A percentile compares a stretch with the other conserved stretches of the same genome.
Evolutionary conservation across 2,888 invertebrate genomes (phyloP).

Genomic region (Lepidonotus clava): DNA sequence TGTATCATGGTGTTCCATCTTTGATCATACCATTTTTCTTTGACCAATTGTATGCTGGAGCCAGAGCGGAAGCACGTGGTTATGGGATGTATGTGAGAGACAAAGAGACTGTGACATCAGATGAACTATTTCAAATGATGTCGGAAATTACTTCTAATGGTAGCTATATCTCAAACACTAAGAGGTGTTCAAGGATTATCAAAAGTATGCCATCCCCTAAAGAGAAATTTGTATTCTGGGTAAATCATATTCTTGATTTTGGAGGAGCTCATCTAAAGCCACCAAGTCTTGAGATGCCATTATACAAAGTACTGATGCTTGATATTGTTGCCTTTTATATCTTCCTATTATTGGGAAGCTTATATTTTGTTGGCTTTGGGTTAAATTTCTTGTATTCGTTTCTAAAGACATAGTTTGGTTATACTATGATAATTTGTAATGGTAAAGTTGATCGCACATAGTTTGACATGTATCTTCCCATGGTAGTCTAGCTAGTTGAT

Average conservation of each 20-base stretch:
- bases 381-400: too few relatives aligned
- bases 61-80: neutral
- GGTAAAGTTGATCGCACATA: too few relatives aligned
- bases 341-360: too few relatives aligned
- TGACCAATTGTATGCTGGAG: neutral
- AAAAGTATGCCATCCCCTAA: neutral
- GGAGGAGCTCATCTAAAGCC: constrained; percentile 6
- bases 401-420: too few relatives aligned
- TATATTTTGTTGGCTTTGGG: too few relatives aligned
- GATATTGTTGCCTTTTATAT: constrained; percentile 28
- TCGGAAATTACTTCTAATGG: neutral
- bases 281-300: constrained; percentile 8
- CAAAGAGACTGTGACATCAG: neutral
- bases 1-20: constrained; percentile 1
- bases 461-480: too few relatives aligned
- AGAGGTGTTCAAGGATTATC: constrained; percentile 1
- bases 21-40: neutral
- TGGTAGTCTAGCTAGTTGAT: too few relatives aligned
- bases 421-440: too few relatives aligned
- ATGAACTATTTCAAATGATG: neutral
- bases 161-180: neutral
- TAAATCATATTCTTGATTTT: constrained; percentile 34
- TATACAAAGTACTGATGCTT: constrained; percentile 2
- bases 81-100: neutral
- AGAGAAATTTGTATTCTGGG: constrained; percentile 44